These are phyloP conservation scores for Malthinus seriepunctatus DNA, from an alignment of 2,888 invertebrate species.

Conservation along the genomic window DNA sequence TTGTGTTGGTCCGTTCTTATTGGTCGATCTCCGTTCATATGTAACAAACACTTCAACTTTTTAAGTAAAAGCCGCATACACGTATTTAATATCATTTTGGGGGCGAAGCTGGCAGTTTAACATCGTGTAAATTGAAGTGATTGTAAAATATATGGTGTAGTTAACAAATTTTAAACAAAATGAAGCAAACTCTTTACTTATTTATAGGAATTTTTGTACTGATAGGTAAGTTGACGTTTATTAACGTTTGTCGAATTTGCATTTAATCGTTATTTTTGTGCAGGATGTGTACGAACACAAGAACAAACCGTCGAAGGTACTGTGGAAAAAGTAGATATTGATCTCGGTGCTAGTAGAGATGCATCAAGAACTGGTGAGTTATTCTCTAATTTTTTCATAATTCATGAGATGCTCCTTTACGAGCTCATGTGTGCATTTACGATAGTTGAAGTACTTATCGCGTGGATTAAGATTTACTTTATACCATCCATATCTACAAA, in stretches of 20 bases:
- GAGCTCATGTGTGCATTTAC: slow-evolving; percentile 53
- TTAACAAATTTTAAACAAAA: slow-evolving; percentile 25
- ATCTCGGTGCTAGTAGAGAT: slow-evolving; percentile 84
- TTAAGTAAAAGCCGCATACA: slow-evolving; percentile 2
- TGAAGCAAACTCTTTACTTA: slow-evolving; percentile 47
- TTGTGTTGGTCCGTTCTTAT: slow-evolving; percentile 46
- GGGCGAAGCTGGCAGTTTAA: slow-evolving; percentile 11
- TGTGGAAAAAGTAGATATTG: slow-evolving; percentile 70
- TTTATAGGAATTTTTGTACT: slow-evolving; percentile 42
- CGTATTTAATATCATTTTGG: slow-evolving; percentile 6
- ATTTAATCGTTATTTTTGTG: slow-evolving; percentile 6
- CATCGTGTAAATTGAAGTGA: slow-evolving; percentile 8
- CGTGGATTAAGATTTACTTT: slow-evolving; percentile 41
- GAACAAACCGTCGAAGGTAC: slow-evolving; percentile 60
- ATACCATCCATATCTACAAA: slow-evolving; percentile 53
- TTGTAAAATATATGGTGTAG: slow-evolving; percentile 13
- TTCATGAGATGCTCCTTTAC: slow-evolving; percentile 49
- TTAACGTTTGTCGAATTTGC: background rate
- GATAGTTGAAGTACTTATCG: slow-evolving; percentile 53
- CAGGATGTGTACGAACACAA: slow-evolving; percentile 56
- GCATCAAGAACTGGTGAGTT: slow-evolving; percentile 82
- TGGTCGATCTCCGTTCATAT: slow-evolving; percentile 33
- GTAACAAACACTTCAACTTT: slow-evolving; percentile 9
- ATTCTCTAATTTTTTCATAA: slow-evolving; percentile 45
- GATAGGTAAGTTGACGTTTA: slow-evolving; percentile 41